Percentiles rank a stretch among this genome's conserved stretches.
Conservation (phyloP, 2,113 vertebrate species). For the Cebus imitator region DNA sequence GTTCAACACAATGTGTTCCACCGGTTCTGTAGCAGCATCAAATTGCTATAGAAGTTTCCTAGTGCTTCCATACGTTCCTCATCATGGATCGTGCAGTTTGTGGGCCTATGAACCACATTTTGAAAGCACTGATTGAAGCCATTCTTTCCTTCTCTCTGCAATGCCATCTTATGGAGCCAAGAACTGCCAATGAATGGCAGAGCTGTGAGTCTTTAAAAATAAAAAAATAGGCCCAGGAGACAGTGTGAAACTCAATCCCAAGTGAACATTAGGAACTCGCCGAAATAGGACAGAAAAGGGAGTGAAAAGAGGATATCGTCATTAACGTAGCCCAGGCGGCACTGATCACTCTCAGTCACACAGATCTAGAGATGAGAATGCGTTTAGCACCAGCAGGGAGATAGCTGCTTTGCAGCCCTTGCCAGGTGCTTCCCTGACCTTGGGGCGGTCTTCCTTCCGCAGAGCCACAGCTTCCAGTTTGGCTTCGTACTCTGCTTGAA, state of each 20-base stretch:
- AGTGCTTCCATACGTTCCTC: neutral
- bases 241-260: neutral
- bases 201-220: neutral
- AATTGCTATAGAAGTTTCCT: neutral
- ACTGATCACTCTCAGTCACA: rapidly evolving
- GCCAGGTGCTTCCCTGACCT: constrained; percentile 83
- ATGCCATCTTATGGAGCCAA: neutral
- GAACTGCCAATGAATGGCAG: neutral
- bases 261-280: neutral
- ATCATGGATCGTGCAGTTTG: rapidly evolving
- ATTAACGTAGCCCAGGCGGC: neutral
- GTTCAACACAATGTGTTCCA: too few relatives aligned
- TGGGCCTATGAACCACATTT: neutral
- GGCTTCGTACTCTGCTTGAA: constrained; percentile 97
- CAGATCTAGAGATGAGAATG: rapidly evolving
- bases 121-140: neutral
- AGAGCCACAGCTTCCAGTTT: constrained; percentile 93
- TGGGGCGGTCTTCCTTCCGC: constrained; percentile 93
- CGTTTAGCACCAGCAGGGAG: neutral
- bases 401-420: neutral
- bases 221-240: neutral
- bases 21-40: neutral
- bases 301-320: neutral
- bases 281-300: neutral
- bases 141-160: neutral